Conservation (phyloP, 2,113 vertebrate genomes). For the Megaceryle torquata region DNA sequence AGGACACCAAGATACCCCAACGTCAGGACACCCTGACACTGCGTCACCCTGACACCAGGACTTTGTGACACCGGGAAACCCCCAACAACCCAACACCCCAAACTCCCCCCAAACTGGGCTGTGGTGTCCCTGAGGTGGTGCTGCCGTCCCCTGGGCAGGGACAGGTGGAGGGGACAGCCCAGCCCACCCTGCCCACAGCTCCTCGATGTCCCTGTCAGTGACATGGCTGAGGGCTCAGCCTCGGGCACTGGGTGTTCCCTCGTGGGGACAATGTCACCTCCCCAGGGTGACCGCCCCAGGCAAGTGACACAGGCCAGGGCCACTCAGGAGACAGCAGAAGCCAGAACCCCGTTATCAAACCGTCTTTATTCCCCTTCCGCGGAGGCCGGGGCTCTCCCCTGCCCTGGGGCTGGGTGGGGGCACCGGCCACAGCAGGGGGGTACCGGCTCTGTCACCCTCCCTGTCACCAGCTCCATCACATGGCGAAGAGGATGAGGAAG, state of each 20-base stretch:
- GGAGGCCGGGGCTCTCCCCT: not conserved
- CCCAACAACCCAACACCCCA: no score
- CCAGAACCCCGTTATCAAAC: not conserved
- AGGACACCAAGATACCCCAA: no score
- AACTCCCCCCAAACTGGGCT: not conserved
- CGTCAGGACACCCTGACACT: no score
- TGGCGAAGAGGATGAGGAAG: constrained; percentile 83
- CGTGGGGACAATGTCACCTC: not conserved
- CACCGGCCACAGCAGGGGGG: fast-evolving
- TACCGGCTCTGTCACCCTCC: not conserved
- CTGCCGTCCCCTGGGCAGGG: not conserved
- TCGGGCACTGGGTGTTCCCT: not conserved
- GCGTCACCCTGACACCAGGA: no score
- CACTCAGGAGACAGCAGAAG: not conserved
- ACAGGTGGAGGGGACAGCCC: not conserved
- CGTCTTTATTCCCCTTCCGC: not conserved
- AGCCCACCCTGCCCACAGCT: fast-evolving
- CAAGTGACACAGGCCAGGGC: fast-evolving
- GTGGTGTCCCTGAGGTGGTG: not conserved
- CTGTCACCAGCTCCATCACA: constrained; percentile 42
- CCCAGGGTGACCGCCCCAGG: no score
- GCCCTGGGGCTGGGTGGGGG: not conserved
- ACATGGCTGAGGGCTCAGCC: not conserved
- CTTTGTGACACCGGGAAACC: not conserved
- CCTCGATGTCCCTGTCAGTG: not conserved